Percentiles rank a stretch among this genome's conserved stretches.
phyloP scores from a whole-genome alignment of 2,113 vertebrate genomes.

The Apodemus sylvaticus region DNA sequence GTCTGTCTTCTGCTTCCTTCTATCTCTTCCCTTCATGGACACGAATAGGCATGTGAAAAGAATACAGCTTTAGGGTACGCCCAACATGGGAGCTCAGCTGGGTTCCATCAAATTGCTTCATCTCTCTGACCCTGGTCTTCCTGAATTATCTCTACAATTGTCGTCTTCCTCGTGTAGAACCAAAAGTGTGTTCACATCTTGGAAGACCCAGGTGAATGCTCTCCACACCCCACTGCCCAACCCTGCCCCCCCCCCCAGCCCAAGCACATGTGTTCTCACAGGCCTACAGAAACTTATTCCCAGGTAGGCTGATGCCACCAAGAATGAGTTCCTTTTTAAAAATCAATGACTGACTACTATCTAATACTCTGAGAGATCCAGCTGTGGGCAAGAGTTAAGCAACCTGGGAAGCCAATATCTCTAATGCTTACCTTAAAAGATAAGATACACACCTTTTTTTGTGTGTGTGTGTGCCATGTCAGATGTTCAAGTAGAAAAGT shows the following conservation, averaged over 20 bases:
- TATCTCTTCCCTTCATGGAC: neutral
- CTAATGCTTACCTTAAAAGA: too few relatives aligned
- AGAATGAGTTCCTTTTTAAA: neutral
- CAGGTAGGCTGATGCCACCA: neutral
- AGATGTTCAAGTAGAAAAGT: neutral
- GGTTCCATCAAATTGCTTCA: neutral
- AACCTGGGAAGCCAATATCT: neutral
- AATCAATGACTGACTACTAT: neutral
- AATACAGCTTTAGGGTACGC: rapidly evolving
- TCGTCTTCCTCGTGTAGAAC: neutral
- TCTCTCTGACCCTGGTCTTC: neutral
- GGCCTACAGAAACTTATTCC: neutral
- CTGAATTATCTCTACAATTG: neutral
- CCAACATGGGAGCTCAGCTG: rapidly evolving
- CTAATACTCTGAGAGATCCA: neutral
- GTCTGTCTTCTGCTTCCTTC: neutral
- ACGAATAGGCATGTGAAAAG: too few relatives aligned
- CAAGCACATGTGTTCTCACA: neutral
- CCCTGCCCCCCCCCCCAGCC: rapidly evolving
- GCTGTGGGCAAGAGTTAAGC: neutral
- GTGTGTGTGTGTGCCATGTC: too few relatives aligned
- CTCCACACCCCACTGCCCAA: neutral
- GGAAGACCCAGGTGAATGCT: neutral
- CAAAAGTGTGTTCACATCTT: neutral
- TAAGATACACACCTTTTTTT: neutral